Evolutionary conservation across 1,140 invertebrate genomes (phyloP).

Genomic region (Thereuonema tuberculata): DNA sequence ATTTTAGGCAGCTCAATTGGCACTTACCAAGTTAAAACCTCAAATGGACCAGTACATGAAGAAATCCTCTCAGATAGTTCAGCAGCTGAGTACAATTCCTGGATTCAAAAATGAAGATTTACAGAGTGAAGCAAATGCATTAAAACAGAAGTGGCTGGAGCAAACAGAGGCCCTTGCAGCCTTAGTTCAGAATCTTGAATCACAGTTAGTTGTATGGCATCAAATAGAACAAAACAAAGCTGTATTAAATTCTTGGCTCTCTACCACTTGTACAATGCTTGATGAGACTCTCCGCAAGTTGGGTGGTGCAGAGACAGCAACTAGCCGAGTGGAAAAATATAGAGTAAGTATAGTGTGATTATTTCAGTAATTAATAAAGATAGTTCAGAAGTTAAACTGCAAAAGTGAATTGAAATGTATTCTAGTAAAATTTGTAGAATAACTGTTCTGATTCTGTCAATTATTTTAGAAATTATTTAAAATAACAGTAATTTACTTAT

Average conservation of each 20-base stretch:
- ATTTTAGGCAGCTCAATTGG: no score
- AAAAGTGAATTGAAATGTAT: no score
- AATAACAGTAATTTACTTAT: no score
- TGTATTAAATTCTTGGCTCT: conserved; percentile 68
- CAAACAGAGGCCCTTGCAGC: conserved; percentile 51
- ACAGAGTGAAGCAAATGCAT: conserved; percentile 26
- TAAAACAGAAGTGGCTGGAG: conserved; percentile 53
- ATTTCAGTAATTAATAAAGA: no score
- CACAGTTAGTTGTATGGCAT: conserved; percentile 78
- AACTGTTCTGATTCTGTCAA: no score
- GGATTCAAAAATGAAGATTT: conserved; percentile 45
- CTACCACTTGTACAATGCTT: conserved; percentile 57
- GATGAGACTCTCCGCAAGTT: conserved; percentile 31
- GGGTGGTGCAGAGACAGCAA: background rate
- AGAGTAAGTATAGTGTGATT: conserved; percentile 1
- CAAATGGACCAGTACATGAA: conserved; percentile 8
- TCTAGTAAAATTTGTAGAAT: no score
- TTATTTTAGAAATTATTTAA: no score
- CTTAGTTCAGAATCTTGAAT: conserved; percentile 61
- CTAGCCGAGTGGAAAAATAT: background rate
- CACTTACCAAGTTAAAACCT: conserved; percentile 3
- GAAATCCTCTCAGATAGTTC: conserved; percentile 50
- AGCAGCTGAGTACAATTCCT: conserved; percentile 55
- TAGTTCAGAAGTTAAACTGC: no score
- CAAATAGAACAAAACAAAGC: conserved; percentile 74